Percentiles rank a stretch among this genome's conserved stretches.
These are phyloP conservation scores for Athalia rosae DNA, from an alignment of 2,888 invertebrate species.

Conservation along the genomic window DNA sequence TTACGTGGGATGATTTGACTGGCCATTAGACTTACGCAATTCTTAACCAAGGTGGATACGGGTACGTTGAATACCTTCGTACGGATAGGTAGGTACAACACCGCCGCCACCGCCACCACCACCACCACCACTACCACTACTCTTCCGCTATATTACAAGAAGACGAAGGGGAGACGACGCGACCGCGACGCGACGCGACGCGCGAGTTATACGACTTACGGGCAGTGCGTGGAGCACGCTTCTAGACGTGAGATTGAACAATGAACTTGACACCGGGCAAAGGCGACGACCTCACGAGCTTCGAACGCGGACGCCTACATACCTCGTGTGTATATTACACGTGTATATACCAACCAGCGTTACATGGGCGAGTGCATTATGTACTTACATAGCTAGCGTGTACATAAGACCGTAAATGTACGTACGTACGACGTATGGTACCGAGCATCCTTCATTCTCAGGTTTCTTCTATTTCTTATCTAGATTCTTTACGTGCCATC, in stretches of 20 bases:
- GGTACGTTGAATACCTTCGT: too few relatives aligned
- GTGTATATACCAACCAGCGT: not conserved
- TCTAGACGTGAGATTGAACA: constrained; percentile 57
- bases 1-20: constrained; percentile 40
- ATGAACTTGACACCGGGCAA: constrained; percentile 64
- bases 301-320: constrained; percentile 19
- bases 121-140: too few relatives aligned
- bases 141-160: too few relatives aligned
- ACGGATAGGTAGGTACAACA: too few relatives aligned
- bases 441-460: not conserved
- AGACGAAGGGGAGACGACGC: too few relatives aligned
- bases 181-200: not conserved
- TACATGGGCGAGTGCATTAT: not conserved
- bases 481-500: not conserved
- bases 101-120: too few relatives aligned
- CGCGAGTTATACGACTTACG: constrained; percentile 33
- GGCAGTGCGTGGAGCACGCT: constrained; percentile 23
- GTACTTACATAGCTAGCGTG: not conserved
- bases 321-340: not conserved
- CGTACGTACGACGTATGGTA: not conserved
- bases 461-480: constrained; percentile 9
- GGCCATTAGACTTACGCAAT: constrained; percentile 42
- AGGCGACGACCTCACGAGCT: constrained; percentile 48
- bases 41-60: not conserved
- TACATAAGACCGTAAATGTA: not conserved